phyloP scores from a whole-genome alignment of 2,888 invertebrate genomes.

The Phanerotoma sp. region DNA sequence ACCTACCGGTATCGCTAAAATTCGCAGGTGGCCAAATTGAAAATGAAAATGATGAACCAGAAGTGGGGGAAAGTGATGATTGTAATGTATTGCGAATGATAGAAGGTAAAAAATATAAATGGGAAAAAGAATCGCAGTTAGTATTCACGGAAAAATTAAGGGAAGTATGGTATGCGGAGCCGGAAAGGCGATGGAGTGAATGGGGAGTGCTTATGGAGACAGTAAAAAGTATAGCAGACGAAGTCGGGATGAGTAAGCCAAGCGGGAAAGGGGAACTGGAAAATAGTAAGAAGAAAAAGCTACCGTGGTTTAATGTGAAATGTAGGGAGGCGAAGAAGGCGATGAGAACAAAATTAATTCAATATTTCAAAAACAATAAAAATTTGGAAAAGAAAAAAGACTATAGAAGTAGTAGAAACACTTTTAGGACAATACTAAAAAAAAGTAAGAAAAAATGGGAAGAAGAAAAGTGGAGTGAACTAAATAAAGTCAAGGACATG shows the following conservation, averaged over 20 bases:
- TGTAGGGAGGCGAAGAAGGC: too few species aligned
- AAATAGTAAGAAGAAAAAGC: neutral
- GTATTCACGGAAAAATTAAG: too few species aligned
- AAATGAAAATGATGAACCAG: too few species aligned
- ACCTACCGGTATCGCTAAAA: constrained; percentile 6
- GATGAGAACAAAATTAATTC: too few species aligned
- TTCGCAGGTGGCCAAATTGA: too few species aligned
- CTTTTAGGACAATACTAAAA: neutral
- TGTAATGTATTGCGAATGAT: too few species aligned
- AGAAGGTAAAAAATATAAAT: too few species aligned
- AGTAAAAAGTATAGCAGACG: neutral
- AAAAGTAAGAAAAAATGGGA: neutral
- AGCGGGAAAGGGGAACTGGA: neutral
- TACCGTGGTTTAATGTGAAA: too few species aligned
- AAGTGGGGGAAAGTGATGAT: too few species aligned
- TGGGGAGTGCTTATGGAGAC: neutral
- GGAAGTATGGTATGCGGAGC: neutral
- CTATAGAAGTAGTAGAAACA: constrained; percentile 5
- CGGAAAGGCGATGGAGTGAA: neutral
- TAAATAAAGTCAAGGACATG: neutral
- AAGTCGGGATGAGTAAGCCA: constrained; percentile 6
- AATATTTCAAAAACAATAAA: neutral
- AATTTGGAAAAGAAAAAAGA: constrained; percentile 8
- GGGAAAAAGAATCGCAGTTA: neutral
- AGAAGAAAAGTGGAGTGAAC: neutral